Conservation (phyloP, 2,888 invertebrate genomes). For the Cybosia mesomella region DNA sequence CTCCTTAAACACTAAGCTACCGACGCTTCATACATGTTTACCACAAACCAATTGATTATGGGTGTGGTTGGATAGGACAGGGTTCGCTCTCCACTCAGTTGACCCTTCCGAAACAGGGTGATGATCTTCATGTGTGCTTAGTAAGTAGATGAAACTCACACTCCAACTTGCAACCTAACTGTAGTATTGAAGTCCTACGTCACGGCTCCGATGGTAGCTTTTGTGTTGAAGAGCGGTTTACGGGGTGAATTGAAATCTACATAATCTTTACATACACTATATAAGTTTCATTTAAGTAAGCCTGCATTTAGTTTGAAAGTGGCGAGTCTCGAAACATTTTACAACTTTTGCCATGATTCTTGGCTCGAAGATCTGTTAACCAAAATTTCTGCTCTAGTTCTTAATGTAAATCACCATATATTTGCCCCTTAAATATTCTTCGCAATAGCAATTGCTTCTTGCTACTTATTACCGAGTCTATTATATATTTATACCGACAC, state of each 20-base stretch:
- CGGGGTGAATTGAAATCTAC: too few species aligned
- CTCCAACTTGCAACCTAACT: not conserved
- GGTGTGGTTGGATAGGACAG: not conserved
- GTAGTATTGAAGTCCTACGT: too few species aligned
- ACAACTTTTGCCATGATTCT: too few species aligned
- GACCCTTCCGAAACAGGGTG: not conserved
- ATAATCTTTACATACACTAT: too few species aligned
- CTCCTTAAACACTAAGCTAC: too few species aligned
- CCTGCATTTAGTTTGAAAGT: too few species aligned
- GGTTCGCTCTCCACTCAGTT: not conserved
- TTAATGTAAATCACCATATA: conserved; percentile 1
- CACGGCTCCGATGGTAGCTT: too few species aligned
- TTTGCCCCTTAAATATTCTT: not conserved
- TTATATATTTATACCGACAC: too few species aligned
- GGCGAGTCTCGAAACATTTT: too few species aligned
- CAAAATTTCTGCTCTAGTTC: not conserved
- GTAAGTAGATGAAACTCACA: not conserved
- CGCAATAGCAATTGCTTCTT: not conserved
- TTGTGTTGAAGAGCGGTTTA: too few species aligned
- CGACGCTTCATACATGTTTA: too few species aligned
- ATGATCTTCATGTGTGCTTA: not conserved
- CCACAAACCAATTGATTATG: not conserved
- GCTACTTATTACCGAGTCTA: not conserved
- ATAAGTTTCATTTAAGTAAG: too few species aligned
- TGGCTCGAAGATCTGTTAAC: not conserved